Evolutionary conservation across 2,113 vertebrate species (phyloP), one percentile per base, ranked within the genome.

Genomic region (Eulemur rufifrons): DNA sequence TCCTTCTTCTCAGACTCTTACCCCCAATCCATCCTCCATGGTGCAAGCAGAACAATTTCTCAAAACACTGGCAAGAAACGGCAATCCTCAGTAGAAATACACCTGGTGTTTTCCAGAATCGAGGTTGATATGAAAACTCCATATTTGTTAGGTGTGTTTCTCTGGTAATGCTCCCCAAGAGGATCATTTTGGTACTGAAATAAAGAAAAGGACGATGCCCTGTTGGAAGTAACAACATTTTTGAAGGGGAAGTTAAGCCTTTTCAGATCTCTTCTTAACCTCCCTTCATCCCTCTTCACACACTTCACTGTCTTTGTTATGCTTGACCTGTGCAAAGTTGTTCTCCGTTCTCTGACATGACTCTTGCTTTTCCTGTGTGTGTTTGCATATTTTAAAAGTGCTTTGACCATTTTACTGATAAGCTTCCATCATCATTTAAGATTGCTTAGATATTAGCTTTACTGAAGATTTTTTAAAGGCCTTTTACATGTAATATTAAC

Each of bases 311-410:
- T 7, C n/a, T 54, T 64, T 47, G 54, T 45, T 69, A 23, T 61
- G 2, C 15, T 45, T 4, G 5, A 25, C 18, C n/a, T 1, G 0
- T 34, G 27, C n/a, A 76, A 6, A 47, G 6, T 3, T 45, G 23
- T 34, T 76, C 21, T 3, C 27, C 32, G n/a, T 63, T 47, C 23
- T 52, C n/a, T 54, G 23, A 23, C 25, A 2, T 54, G 27, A 25
- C 17, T 71, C 77, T 71, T 25, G 3, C 25, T 52, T 90, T 34
- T 9, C 27, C 14, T 5, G 13, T 32, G 5, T 32, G 29, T 50
- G 14, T 80, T 90, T 83, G 29, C 8, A 8, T 47, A 29, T 52
- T 54, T 81, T 32, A 42, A 54, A 39, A 66, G 76, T 10, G 10
- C 1, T 25, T 92, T 13, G 52, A 25, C 17, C 0, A 3, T n/a